Conservation (phyloP, 92 coral and sea anemone genomes). For the Heliopora coerulea region DNA sequence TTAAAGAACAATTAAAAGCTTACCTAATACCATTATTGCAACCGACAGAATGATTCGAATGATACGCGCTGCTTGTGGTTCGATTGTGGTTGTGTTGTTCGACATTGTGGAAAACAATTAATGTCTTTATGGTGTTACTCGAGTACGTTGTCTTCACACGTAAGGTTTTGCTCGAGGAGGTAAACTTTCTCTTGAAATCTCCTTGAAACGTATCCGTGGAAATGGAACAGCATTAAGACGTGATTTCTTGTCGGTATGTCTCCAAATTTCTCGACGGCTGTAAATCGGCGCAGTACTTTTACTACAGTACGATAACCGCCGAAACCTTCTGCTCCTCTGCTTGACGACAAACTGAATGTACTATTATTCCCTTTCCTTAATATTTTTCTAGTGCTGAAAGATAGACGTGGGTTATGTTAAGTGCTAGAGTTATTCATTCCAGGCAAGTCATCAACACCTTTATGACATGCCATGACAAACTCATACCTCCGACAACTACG, state of each 20-base stretch:
- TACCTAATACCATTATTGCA: conserved; percentile 29
- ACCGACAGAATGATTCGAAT: conserved; percentile 23
- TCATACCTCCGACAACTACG: neutral
- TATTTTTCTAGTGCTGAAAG: conserved; percentile 23
- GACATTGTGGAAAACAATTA: conserved; percentile 3
- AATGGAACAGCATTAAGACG: neutral
- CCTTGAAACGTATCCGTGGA: neutral
- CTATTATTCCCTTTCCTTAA: neutral
- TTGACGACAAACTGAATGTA: neutral
- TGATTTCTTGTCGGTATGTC: too few relatives aligned
- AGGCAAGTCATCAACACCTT: conserved; percentile 29
- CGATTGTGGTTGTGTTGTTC: neutral
- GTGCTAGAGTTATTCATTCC: neutral
- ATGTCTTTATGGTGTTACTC: neutral
- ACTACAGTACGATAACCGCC: neutral
- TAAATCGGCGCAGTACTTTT: too few relatives aligned
- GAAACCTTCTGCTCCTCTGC: neutral
- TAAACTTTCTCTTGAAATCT: neutral
- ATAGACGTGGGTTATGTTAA: conserved; percentile 7
- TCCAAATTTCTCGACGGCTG: too few relatives aligned
- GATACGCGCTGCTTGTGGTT: conserved; percentile 24
- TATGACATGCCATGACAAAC: conserved; percentile 6
- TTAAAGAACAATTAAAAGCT: neutral
- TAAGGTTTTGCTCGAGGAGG: neutral
- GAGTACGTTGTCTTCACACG: neutral